A percentile compares a stretch with the other conserved stretches of the same genome.
phyloP scores from a whole-genome alignment of 2,797 vertebrate species.

The Urosaurus nigricauda region DNA sequence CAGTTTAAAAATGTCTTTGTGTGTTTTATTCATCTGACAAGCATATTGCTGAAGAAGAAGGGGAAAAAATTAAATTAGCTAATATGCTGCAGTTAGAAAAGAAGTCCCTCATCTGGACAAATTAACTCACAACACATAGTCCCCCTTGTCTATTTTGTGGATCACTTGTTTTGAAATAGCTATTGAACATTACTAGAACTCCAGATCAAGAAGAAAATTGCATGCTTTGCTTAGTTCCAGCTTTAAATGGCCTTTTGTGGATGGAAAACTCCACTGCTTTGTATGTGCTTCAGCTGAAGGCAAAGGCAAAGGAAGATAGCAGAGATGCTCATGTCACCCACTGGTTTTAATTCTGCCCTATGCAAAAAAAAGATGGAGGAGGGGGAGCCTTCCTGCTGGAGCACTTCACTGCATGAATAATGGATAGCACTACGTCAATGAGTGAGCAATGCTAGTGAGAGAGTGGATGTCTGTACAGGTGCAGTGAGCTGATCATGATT shows the following conservation, averaged over 20 bases:
- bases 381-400: constrained; percentile 32
- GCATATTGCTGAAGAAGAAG: not conserved
- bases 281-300: not conserved
- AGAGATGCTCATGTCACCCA: not conserved
- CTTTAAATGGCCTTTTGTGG: not conserved
- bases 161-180: not conserved
- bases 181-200: not conserved
- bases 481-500: constrained; percentile 25
- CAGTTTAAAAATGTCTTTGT: not conserved
- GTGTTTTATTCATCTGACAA: not conserved
- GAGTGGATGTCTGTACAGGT: not conserved
- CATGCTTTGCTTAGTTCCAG: not conserved
- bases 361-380: not conserved
- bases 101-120: not conserved
- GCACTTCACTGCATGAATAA: constrained; percentile 40
- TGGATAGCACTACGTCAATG: constrained; percentile 49
- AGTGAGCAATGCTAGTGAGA: constrained; percentile 51
- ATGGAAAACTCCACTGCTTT: not conserved
- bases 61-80: not conserved
- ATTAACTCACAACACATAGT: not conserved
- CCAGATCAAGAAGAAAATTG: not conserved
- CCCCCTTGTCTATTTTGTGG: not conserved
- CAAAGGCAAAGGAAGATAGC: not conserved
- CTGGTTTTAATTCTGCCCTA: not conserved
- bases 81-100: not conserved